These are phyloP conservation scores for Caradrina clavipalpis DNA, from an alignment of 2,888 invertebrate species.

Conservation along the genomic window DNA sequence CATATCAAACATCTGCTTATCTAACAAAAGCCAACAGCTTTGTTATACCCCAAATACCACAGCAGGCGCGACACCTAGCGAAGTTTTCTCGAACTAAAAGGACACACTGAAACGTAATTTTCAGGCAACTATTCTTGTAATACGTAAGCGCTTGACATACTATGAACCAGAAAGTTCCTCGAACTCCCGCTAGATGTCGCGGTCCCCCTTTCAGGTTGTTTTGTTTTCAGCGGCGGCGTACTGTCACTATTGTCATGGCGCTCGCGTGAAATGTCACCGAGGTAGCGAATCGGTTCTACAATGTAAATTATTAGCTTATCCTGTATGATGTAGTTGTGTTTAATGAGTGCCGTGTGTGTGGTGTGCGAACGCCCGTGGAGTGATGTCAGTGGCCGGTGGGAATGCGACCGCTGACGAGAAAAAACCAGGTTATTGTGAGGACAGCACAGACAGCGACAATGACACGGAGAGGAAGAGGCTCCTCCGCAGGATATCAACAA, in stretches of 20 bases:
- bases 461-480: slow-evolving; percentile 95
- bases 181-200: slow-evolving; percentile 72
- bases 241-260: slow-evolving; percentile 89
- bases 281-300: slow-evolving; percentile 80
- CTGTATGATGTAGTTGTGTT: slow-evolving; percentile 89
- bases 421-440: slow-evolving; percentile 82
- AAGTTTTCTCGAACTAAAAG: slow-evolving; percentile 4
- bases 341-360: slow-evolving; percentile 80
- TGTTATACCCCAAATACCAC: neutral
- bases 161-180: slow-evolving; percentile 59
- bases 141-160: neutral
- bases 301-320: slow-evolving; percentile 81
- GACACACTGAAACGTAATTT: slow-evolving; percentile 9
- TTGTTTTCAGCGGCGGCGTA: slow-evolving; percentile 86
- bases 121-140: neutral
- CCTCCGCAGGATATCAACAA: slow-evolving; percentile 95
- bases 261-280: slow-evolving; percentile 86
- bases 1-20: slow-evolving; percentile 1
- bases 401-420: slow-evolving; percentile 77
- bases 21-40: neutral
- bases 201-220: slow-evolving; percentile 77
- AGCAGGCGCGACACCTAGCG: slow-evolving; percentile 32
- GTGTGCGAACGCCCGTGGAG: slow-evolving; percentile 82
- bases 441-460: slow-evolving; percentile 95
- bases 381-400: slow-evolving; percentile 84